These are phyloP conservation scores for Antigone vipio DNA, from an alignment of 2,113 vertebrate genomes.

Conservation along the genomic window DNA sequence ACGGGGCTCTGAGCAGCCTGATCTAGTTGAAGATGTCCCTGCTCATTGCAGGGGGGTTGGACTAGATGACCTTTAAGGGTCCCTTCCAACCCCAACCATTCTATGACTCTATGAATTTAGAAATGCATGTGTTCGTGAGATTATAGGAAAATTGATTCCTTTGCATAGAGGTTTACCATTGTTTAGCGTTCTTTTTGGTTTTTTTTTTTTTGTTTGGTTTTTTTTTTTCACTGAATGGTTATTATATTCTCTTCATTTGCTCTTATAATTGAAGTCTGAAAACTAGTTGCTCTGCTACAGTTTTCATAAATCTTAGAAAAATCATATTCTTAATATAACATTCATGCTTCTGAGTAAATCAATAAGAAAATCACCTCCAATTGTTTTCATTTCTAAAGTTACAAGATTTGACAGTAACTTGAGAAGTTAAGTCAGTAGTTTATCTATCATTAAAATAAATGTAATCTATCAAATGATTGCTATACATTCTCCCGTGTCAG, in stretches of 20 bases:
- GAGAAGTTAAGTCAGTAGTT: conserved; percentile 7
- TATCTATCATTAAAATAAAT: conserved; percentile 12
- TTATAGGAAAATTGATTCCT: not conserved
- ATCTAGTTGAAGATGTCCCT: not conserved
- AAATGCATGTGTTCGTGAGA: not conserved
- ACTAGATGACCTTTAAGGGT: not conserved
- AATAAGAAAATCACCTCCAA: not conserved
- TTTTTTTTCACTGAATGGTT: not conserved
- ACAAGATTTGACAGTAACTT: not conserved
- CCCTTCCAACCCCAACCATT: not conserved
- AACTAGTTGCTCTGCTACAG: not conserved
- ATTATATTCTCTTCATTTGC: not conserved
- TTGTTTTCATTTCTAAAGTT: conserved; percentile 8
- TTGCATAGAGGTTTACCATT: not conserved
- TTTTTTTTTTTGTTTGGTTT: not conserved
- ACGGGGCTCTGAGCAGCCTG: not conserved
- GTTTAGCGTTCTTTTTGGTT: not conserved
- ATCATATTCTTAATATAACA: not conserved
- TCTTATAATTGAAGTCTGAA: not conserved
- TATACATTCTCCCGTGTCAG: not conserved
- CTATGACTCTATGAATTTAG: not conserved
- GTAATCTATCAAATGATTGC: not conserved
- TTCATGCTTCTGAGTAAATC: conserved; percentile 6
- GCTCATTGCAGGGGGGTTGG: too few species aligned
- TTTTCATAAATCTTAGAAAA: not conserved